Percentiles rank a stretch among this genome's conserved stretches.
Evolutionary conservation across 2,888 invertebrate species (phyloP).

Genomic region (Ichneumoninae sp.): DNA sequence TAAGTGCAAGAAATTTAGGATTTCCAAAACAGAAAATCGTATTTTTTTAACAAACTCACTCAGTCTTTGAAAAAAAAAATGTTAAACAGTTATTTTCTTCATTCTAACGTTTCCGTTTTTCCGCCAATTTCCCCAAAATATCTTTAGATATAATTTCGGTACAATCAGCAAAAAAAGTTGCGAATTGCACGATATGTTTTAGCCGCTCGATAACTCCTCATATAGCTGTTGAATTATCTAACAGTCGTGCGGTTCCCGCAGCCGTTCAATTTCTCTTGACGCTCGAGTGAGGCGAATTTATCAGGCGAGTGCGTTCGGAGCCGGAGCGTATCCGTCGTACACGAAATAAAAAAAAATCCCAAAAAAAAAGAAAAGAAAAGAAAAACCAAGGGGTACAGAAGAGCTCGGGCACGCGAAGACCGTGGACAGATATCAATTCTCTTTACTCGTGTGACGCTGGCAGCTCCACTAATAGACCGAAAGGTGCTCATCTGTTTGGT

Average conservation of each 20-base stretch:
- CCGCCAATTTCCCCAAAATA: not conserved
- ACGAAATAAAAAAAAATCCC: constrained; percentile 6
- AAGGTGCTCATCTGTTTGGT: constrained; percentile 80
- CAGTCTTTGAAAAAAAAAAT: no score
- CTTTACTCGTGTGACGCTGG: constrained; percentile 74
- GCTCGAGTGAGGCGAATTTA: constrained; percentile 54
- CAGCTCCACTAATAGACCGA: constrained; percentile 83
- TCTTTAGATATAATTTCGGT: not conserved
- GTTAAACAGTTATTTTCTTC: no score
- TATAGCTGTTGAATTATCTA: not conserved
- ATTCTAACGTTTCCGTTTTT: not conserved
- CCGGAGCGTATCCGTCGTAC: constrained; percentile 53
- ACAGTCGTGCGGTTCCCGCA: not conserved
- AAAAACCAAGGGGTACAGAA: constrained; percentile 64
- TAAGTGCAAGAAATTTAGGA: no score
- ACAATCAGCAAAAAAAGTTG: not conserved
- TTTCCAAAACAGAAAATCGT: no score
- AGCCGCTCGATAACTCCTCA: not conserved
- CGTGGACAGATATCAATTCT: constrained; percentile 81
- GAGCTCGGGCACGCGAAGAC: constrained; percentile 68
- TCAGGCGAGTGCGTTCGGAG: constrained; percentile 59
- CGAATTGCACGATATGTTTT: not conserved
- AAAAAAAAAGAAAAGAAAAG: no score
- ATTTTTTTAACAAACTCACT: no score
- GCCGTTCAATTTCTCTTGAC: constrained; percentile 26